These are phyloP conservation scores for Pteropus alecto DNA, from an alignment of 2,113 vertebrate species.

Conservation along the genomic window DNA sequence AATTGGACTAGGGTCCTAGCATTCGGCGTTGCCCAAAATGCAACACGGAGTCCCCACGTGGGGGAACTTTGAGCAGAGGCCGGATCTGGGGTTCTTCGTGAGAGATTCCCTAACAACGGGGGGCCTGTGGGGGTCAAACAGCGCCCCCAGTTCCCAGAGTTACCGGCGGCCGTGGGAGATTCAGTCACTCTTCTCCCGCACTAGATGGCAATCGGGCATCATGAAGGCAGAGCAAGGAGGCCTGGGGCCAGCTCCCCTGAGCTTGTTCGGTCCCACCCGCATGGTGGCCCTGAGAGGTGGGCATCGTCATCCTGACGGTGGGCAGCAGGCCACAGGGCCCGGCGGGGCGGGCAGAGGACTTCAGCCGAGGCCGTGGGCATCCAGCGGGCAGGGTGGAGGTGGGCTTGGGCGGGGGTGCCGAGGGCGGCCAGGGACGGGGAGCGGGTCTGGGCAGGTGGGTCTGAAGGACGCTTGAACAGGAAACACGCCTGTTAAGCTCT, in stretches of 20 bases:
- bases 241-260: background rate
- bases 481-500: background rate
- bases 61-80: too few species aligned
- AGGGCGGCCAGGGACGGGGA: accelerated
- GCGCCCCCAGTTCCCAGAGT: too few species aligned
- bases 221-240: background rate
- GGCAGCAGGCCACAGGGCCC: background rate
- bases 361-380: background rate
- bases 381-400: accelerated
- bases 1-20: too few species aligned
- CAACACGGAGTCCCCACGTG: too few species aligned
- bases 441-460: background rate
- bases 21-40: too few species aligned
- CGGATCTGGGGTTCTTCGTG: too few species aligned
- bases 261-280: background rate
- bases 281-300: background rate
- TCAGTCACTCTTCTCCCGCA: background rate
- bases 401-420: background rate
- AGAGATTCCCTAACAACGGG: too few species aligned
- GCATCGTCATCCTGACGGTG: accelerated
- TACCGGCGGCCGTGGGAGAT: accelerated
- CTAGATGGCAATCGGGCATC: constrained; percentile 53
- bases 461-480: background rate
- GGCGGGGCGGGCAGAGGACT: accelerated
- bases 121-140: accelerated